A percentile compares a stretch with the other conserved stretches of the same genome.
These are phyloP conservation scores for Hirtodrosophila confusa DNA, from an alignment of 2,888 invertebrate species.

Conservation along the genomic window DNA sequence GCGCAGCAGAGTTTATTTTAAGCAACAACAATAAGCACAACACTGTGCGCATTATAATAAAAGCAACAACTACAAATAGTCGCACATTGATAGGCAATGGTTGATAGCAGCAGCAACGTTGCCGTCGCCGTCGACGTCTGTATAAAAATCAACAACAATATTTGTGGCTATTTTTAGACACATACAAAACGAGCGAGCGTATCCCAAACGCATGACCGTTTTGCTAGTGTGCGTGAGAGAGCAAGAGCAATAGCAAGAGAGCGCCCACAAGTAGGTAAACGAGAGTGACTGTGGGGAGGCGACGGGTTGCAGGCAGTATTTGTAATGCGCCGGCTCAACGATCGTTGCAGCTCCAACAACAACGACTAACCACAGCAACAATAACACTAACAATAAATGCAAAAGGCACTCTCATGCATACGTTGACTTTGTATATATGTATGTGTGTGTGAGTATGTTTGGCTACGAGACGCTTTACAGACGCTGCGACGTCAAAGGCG, in stretches of 20 bases:
- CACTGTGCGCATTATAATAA: slow-evolving; percentile 74
- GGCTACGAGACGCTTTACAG: slow-evolving; percentile 65
- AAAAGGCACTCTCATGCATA: slow-evolving; percentile 41
- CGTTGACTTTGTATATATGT: neutral
- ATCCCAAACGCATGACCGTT: slow-evolving; percentile 67
- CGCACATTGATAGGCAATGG: slow-evolving; percentile 75
- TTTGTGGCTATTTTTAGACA: slow-evolving; percentile 80
- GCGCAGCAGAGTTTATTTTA: slow-evolving; percentile 77
- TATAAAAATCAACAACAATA: slow-evolving; percentile 81
- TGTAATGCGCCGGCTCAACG: slow-evolving; percentile 76
- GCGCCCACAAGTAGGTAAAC: slow-evolving; percentile 8
- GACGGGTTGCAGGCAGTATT: slow-evolving; percentile 15
- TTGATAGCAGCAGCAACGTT: slow-evolving; percentile 66
- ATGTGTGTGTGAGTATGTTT: slow-evolving; percentile 28
- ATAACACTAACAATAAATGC: slow-evolving; percentile 27
- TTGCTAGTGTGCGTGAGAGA: slow-evolving; percentile 17
- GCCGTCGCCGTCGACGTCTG: slow-evolving; percentile 46
- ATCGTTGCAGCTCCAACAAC: slow-evolving; percentile 39
- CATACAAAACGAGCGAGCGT: slow-evolving; percentile 63
- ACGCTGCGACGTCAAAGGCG: slow-evolving; percentile 61
- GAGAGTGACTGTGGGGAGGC: neutral
- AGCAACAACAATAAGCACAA: slow-evolving; percentile 70
- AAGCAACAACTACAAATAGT: slow-evolving; percentile 60
- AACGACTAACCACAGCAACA: slow-evolving; percentile 8
- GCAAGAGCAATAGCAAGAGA: slow-evolving; percentile 31